Percentiles rank a stretch among this genome's conserved stretches.
phyloP scores from a whole-genome alignment of 37 sponge, comb jelly and placozoan species.

The Diacarnus erythraeanus region DNA sequence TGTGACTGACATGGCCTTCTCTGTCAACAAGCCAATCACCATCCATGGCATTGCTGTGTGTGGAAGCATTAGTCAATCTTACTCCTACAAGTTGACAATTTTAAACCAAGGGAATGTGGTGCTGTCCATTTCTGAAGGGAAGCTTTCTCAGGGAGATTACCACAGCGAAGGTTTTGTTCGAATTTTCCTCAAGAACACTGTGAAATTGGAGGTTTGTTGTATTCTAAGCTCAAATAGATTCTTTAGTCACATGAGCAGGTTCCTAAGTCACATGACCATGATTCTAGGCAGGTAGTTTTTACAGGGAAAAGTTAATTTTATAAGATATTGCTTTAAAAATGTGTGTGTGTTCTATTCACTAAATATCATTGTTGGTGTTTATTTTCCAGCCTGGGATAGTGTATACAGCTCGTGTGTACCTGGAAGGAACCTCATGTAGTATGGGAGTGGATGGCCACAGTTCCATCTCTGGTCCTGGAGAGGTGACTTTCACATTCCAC shows the following conservation, averaged over 20 bases:
- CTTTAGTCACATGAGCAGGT: too few relatives aligned
- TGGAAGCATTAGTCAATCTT: conserved; percentile 28
- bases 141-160: conserved; percentile 26
- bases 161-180: conserved; percentile 38
- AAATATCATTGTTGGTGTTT: too few relatives aligned
- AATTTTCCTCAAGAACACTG: conserved; percentile 35
- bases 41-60: conserved; percentile 58
- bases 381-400: conserved; percentile 56
- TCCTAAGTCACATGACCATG: too few relatives aligned
- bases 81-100: conserved; percentile 49
- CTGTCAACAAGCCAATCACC: conserved; percentile 64
- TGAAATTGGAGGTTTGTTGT: conserved; percentile 39
- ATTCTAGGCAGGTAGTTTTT: too few relatives aligned
- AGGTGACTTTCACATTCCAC: conserved; percentile 67
- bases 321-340: too few relatives aligned
- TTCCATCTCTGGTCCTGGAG: conserved; percentile 35
- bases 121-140: conserved; percentile 15
- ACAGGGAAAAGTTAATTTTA: too few relatives aligned
- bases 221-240: too few relatives aligned
- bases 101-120: conserved; percentile 1
- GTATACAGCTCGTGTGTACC: conserved; percentile 49
- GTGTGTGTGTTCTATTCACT: too few relatives aligned
- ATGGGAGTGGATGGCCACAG: conserved; percentile 61
- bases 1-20: conserved; percentile 53
- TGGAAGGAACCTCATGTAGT: conserved; percentile 35